Evolutionary conservation across 2,797 vertebrate species (phyloP).

Genomic region (Pampus argenteus): DNA sequence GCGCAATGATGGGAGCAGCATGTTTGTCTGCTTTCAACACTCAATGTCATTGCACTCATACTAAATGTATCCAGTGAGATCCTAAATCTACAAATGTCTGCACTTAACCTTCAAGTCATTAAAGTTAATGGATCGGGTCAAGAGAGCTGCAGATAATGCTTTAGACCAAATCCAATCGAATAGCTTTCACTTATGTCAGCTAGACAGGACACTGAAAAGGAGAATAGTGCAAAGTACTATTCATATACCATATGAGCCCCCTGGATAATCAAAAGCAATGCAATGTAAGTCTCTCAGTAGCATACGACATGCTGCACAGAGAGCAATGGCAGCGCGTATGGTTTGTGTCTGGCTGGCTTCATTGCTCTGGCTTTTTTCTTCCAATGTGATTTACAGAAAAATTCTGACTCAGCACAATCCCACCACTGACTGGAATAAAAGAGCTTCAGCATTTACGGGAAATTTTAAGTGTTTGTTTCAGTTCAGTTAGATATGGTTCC

Average conservation of each 20-base stretch:
- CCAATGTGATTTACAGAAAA: conserved; percentile 46
- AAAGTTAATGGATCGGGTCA: conserved; percentile 49
- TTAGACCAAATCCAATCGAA: conserved; percentile 44
- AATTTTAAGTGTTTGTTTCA: conserved; percentile 19
- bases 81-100: conserved; percentile 28
- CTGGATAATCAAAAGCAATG: conserved; percentile 44
- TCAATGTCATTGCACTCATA: conserved; percentile 24
- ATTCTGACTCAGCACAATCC: conserved; percentile 68
- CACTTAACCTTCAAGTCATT: conserved; percentile 53
- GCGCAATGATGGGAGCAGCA: not conserved
- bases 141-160: conserved; percentile 34
- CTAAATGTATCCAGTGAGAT: conserved; percentile 19
- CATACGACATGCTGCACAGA: conserved; percentile 6
- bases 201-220: conserved; percentile 9
- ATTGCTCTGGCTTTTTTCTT: conserved; percentile 21
- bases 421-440: conserved; percentile 47
- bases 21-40: conserved; percentile 19
- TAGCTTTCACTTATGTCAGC: conserved; percentile 37
- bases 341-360: conserved; percentile 29
- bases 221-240: conserved; percentile 35
- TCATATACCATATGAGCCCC: conserved; percentile 47
- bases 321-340: conserved; percentile 30
- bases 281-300: conserved; percentile 29
- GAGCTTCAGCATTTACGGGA: conserved; percentile 6
- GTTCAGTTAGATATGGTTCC: not conserved